Evolutionary conservation across 2,113 vertebrate genomes (phyloP), one percentile per base, ranked within the genome.

Genomic region (Pyrgilauda ruficollis): DNA sequence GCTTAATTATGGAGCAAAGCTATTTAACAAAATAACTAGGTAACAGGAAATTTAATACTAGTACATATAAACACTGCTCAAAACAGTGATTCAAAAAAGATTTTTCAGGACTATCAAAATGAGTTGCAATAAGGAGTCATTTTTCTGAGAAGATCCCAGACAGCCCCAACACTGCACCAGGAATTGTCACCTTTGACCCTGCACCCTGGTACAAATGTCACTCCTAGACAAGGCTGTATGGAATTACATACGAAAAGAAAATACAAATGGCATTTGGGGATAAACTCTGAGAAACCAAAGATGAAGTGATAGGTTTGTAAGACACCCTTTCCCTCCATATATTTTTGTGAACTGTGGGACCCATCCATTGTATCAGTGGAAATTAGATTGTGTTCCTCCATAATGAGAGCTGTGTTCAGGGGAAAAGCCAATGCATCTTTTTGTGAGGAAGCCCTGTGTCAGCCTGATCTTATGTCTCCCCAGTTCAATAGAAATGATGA

Each of bases 41-140:
- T 95, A 97, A 96, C 52, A 95, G 2, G 10, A 95, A 97, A 97
- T 94, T 75, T 94, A 90, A 81, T 89, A 77, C 61, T 95, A 97
- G 95, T 95, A 86, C 91, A 89, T 95, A 92, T 83, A 91, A 97
- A 87, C 47, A 92, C 49, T 83, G 39, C 80, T 70, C 73, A 93
- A 78, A 93, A 76, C 49, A 82, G 35, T 24, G 59, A 49, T 59
- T 95, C 50, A 94, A 93, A 93, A 80, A 96, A 93, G 30, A 58
- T 63, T 95, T 95, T 93, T 84, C 52, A 75, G 59, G 26, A 59
- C 67, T 23, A 44, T 22, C 52, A 70, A 88, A 77, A 91, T 31
- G 24, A 3, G 0, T 28, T 55, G 27, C 14, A 33, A 31, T 21
- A 67, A 33, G 26, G 15, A 37, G 5, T 16, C 39, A 19, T 63